phyloP scores from a whole-genome alignment of 1,140 invertebrate genomes.

The Psilanteris sp. region DNA sequence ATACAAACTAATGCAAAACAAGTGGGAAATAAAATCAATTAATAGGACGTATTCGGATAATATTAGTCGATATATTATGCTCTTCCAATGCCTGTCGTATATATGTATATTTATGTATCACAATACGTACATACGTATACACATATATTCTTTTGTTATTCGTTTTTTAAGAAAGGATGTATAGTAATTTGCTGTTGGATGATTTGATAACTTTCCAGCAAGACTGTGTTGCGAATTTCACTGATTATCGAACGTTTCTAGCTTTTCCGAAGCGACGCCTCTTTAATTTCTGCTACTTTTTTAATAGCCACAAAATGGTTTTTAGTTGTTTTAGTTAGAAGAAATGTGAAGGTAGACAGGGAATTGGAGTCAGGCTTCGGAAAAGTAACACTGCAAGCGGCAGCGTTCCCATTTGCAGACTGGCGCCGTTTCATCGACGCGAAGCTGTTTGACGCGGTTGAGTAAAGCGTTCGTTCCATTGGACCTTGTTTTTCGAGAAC shows the following conservation, averaged over 20 bases:
- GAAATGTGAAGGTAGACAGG: background rate
- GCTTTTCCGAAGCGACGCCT: no score
- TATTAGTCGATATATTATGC: conserved; percentile 12
- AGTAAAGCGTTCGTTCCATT: background rate
- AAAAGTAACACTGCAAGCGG: conserved; percentile 12
- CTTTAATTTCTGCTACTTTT: conserved; percentile 1
- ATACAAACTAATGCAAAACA: conserved; percentile 7
- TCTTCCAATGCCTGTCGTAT: conserved; percentile 41
- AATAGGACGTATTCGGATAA: conserved; percentile 4
- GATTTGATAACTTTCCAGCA: background rate
- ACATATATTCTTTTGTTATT: conserved; percentile 47
- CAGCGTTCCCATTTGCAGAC: conserved; percentile 34
- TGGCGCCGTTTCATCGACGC: conserved; percentile 33
- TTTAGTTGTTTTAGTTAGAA: conserved; percentile 8
- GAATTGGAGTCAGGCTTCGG: conserved; percentile 5
- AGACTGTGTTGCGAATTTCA: no score
- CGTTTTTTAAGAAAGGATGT: background rate
- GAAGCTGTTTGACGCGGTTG: background rate
- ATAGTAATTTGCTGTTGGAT: conserved; percentile 9
- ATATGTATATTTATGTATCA: conserved; percentile 61
- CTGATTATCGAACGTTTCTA: no score
- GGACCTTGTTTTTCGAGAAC: conserved; percentile 20
- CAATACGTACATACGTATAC: conserved; percentile 58
- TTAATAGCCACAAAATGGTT: background rate
- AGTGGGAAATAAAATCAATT: conserved; percentile 14